Base-by-base conservation (phyloP, 2,113 vertebrate species). In the Willisornis vidua region DNA sequence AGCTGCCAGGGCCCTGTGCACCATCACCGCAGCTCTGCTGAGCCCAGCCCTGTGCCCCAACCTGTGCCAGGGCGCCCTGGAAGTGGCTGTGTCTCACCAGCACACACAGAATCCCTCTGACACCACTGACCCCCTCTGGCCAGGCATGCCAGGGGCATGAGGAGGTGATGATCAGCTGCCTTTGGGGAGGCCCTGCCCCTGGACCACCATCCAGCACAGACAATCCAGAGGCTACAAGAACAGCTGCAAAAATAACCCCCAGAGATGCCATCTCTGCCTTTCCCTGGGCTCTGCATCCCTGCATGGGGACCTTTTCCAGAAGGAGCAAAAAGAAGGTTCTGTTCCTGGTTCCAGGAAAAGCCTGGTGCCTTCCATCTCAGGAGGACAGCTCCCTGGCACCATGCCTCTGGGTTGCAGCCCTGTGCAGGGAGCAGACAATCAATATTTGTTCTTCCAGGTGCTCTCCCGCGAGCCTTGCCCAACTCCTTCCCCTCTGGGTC, bases 11-110 rank as follows among this genome's bases (percentile, higher is more conserved):
- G 28, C 35, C 52, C 33, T 0, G 2, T 17, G 33, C 19, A 19
- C 31, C 0, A 3, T 19, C 55, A 17, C 17, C 0, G 0, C 1
- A 0, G n/a, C 46, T 55, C 17, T 5, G 6, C 24, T 2, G 10
- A 24, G 52, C 3, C 0, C 54, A 23, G 19, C 68, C 33, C 37
- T 0, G 2, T 31, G 10, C 25, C 26, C 17, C 62, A 35, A 35
- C 35, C 35, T 39, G 46, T 52, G 67, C 62, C 1, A 1, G 63
- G 51, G 16, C 14, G 57, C 19, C 35, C n/a, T 18, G 15, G 62
- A 22, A 17, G 39, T 0, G 1, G 29, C 45, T 15, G 39, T n/a
- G n/a, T 20, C 10, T 22, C 8, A 1, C 8, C 6, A 1, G 83
- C 7, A 3, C 58, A 15, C 7, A 0, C 2, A 11, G 35, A 63